Evolutionary conservation across 2,888 invertebrate genomes (phyloP).

Genomic region (Meghimatium bilineatum): DNA sequence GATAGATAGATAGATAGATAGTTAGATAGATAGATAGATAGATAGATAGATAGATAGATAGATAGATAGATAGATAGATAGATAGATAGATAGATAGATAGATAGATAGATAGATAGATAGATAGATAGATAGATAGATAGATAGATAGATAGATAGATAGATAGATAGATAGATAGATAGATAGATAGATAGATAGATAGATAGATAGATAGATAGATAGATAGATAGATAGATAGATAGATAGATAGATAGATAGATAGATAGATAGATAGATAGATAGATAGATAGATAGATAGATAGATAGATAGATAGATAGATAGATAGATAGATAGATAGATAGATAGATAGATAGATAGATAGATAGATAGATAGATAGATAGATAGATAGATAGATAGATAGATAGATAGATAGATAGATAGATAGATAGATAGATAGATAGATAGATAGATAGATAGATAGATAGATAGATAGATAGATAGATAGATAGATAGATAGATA

Average conservation of each 20-base stretch:
- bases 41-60: neutral
- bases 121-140: slow-evolving; percentile 27
- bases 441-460: slow-evolving; percentile 27
- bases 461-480: slow-evolving; percentile 27
- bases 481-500: slow-evolving; percentile 27
- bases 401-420: slow-evolving; percentile 25
- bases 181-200: slow-evolving; percentile 17
- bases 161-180: slow-evolving; percentile 17
- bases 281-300: slow-evolving; percentile 16
- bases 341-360: slow-evolving; percentile 16
- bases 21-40: neutral
- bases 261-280: slow-evolving; percentile 17
- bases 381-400: slow-evolving; percentile 13
- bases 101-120: slow-evolving; percentile 27
- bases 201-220: slow-evolving; percentile 17
- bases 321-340: slow-evolving; percentile 15
- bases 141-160: slow-evolving; percentile 27
- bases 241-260: slow-evolving; percentile 17
- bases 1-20: too few species aligned
- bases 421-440: slow-evolving; percentile 27
- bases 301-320: slow-evolving; percentile 17
- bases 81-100: slow-evolving; percentile 27
- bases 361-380: slow-evolving; percentile 16
- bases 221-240: slow-evolving; percentile 17
- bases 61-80: slow-evolving; percentile 19